Percentiles rank a stretch among this genome's conserved stretches.
These are phyloP conservation scores for Pandemis heparana DNA, from an alignment of 2,888 invertebrate species.

Conservation along the genomic window DNA sequence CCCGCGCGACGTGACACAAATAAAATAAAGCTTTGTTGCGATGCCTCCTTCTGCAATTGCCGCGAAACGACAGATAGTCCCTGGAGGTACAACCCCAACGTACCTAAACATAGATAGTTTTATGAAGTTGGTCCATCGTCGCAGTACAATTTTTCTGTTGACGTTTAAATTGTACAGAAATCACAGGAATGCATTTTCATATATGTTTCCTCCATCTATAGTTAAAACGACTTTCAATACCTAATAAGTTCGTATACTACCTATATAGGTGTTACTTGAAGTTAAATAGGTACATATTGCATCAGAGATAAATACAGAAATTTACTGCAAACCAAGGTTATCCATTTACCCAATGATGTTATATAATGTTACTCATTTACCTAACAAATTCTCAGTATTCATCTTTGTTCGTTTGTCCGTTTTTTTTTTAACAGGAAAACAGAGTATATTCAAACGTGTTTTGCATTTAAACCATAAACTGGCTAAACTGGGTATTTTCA, in stretches of 20 bases:
- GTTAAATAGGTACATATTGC: no score
- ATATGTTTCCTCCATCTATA: not conserved
- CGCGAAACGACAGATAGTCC: not conserved
- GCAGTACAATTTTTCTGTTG: no score
- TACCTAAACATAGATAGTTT: not conserved
- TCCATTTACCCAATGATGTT: no score
- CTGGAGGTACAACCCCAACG: not conserved
- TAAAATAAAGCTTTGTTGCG: not conserved
- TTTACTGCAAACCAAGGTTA: no score
- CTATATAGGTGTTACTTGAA: no score
- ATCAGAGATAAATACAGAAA: no score
- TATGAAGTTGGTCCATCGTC: no score
- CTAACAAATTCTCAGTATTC: not conserved
- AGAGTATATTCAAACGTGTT: not conserved
- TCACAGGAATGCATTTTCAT: not conserved
- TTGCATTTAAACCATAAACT: not conserved
- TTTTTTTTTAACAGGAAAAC: not conserved
- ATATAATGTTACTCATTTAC: no score
- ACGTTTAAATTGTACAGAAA: not conserved
- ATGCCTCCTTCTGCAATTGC: not conserved
- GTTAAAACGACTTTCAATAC: not conserved
- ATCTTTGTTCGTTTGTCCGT: not conserved
- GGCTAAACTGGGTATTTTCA: constrained; percentile 22
- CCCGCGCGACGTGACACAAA: not conserved
- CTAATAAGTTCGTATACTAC: no score